Conservation (phyloP, 2,888 invertebrate genomes). For the Aspidiotus rigidus region DNA sequence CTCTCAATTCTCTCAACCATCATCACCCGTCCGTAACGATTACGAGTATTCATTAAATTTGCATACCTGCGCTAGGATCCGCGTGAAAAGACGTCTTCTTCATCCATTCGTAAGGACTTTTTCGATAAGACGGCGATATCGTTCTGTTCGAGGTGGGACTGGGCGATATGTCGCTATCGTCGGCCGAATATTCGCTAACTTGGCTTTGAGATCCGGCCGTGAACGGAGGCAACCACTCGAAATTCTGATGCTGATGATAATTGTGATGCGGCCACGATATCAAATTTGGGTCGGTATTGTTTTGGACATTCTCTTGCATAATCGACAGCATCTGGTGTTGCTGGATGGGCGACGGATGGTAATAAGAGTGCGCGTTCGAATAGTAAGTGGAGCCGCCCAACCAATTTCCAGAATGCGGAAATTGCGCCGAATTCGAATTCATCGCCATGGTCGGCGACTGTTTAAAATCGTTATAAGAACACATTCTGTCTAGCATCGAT, state of each 20-base stretch:
- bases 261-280: conserved; percentile 26
- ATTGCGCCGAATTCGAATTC: conserved; percentile 6
- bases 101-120: conserved; percentile 87
- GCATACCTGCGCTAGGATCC: conserved; percentile 21
- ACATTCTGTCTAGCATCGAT: background rate
- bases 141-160: conserved; percentile 29
- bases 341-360: conserved; percentile 11
- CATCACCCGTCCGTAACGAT: no score
- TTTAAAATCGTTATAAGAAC: conserved; percentile 8
- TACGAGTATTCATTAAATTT: background rate
- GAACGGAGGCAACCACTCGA: conserved; percentile 22
- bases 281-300: conserved; percentile 16
- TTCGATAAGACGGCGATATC: conserved; percentile 47
- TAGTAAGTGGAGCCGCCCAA: conserved; percentile 9
- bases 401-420: conserved; percentile 18
- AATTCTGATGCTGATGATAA: conserved; percentile 25
- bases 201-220: conserved; percentile 16
- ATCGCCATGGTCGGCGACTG: conserved; percentile 12
- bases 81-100: conserved; percentile 44
- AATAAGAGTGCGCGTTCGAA: conserved; percentile 11
- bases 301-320: conserved; percentile 16
- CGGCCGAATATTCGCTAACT: conserved; percentile 29
- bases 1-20: no score
- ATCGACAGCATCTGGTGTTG: conserved; percentile 30
- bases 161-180: conserved; percentile 30